Evolutionary conservation across 1,140 invertebrate genomes (phyloP).

Genomic region (Aphidius gifuensis): DNA sequence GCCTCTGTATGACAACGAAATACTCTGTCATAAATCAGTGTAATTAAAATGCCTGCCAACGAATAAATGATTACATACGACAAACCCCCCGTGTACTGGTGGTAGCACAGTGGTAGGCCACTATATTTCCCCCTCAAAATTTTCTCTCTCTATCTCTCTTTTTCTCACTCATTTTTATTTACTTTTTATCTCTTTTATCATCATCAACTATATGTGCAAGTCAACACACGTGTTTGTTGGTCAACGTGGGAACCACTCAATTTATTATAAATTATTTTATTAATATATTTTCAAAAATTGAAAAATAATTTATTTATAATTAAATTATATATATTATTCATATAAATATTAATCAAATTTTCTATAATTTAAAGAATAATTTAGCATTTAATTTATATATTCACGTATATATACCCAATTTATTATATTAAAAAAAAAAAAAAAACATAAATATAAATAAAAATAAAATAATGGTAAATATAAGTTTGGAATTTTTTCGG

Average conservation of each 20-base stretch:
- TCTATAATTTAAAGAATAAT: too few species aligned
- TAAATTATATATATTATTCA: too few species aligned
- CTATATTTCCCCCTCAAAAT: neutral
- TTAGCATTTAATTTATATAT: too few species aligned
- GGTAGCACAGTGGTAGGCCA: slow-evolving; percentile 11
- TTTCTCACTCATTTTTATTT: neutral
- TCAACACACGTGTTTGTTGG: slow-evolving; percentile 1
- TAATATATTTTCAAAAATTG: too few species aligned
- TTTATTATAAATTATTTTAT: slow-evolving; percentile 7
- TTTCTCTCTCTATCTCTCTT: slow-evolving; percentile 3
- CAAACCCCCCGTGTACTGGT: slow-evolving; percentile 9
- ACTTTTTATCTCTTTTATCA: too few species aligned
- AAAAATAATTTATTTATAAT: too few species aligned
- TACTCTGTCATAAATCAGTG: slow-evolving; percentile 26
- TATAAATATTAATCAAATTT: too few species aligned
- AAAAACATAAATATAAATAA: too few species aligned
- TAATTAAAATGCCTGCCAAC: slow-evolving; percentile 30
- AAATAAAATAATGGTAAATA: neutral
- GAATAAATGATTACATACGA: slow-evolving; percentile 23
- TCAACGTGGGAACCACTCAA: slow-evolving; percentile 10
- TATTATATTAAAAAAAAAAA: too few species aligned
- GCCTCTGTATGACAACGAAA: too few species aligned
- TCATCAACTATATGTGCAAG: slow-evolving; percentile 1
- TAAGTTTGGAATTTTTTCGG: slow-evolving; percentile 11
- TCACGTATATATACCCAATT: neutral